phyloP scores from a whole-genome alignment of 2,797 vertebrate genomes.

The Protosalanx chinensis region DNA sequence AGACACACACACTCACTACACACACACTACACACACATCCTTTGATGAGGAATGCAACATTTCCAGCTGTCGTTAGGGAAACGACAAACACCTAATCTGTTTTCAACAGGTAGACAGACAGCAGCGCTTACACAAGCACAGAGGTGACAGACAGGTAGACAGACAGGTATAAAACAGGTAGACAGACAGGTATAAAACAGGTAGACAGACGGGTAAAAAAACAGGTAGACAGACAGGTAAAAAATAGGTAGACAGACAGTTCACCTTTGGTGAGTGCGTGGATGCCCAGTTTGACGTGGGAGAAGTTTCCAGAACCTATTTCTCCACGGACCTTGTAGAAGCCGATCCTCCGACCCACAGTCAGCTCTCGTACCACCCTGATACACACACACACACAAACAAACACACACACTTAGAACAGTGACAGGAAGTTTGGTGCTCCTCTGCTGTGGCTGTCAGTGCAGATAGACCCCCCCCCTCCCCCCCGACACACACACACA shows the following conservation, averaged over 20 bases:
- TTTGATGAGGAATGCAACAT: conserved; percentile 66
- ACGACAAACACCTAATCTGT: conserved; percentile 68
- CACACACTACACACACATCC: conserved; percentile 14
- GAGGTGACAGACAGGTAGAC: neutral
- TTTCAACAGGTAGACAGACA: conserved; percentile 47
- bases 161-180: neutral
- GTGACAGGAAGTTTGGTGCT: neutral
- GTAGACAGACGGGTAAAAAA: conserved; percentile 56
- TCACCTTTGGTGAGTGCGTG: conserved; percentile 96
- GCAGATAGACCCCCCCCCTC: too few relatives aligned
- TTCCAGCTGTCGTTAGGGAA: conserved; percentile 69
- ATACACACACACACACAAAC: too few relatives aligned
- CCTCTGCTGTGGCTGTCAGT: too few relatives aligned
- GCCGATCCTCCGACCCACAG: conserved; percentile 89
- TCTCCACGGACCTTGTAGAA: conserved; percentile 94
- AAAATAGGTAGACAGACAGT: conserved; percentile 16
- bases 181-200: conserved; percentile 31
- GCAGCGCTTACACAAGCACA: conserved; percentile 45
- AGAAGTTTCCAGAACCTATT: conserved; percentile 96
- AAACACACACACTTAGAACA: too few relatives aligned
- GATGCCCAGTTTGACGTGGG: conserved; percentile 94
- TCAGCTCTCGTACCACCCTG: conserved; percentile 89
- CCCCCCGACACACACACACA: too few relatives aligned
- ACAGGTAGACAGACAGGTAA: conserved; percentile 24
- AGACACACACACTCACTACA: conserved; percentile 8